Evolutionary conservation across 2,888 invertebrate genomes (phyloP).

Genomic region (Andrena bucephala): DNA sequence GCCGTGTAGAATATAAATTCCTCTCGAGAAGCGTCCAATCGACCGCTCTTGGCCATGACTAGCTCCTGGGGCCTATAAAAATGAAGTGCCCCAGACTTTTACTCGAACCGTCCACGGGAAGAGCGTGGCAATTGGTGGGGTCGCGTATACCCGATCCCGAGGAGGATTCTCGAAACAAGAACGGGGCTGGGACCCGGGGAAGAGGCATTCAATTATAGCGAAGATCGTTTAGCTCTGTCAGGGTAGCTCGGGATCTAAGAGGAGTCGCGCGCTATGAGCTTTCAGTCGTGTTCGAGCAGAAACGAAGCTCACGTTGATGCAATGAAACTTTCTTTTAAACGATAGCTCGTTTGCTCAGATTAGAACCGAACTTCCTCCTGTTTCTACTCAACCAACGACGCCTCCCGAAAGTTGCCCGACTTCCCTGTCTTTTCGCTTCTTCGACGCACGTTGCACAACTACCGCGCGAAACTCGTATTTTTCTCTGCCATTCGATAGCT

Average conservation of each 20-base stretch:
- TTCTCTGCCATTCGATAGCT: neutral
- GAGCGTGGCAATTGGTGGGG: slow-evolving; percentile 8
- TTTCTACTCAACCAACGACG: slow-evolving; percentile 4
- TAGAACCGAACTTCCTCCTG: neutral
- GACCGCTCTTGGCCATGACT: neutral
- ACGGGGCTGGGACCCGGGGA: slow-evolving; percentile 27
- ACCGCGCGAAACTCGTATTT: neutral
- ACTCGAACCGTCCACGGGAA: slow-evolving; percentile 1
- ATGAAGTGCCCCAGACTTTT: slow-evolving; percentile 3
- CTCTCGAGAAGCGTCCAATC: neutral
- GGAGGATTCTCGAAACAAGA: slow-evolving; percentile 28
- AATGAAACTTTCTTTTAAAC: slow-evolving; percentile 37
- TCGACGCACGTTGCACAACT: neutral
- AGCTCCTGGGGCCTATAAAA: neutral
- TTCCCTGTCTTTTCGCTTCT: neutral
- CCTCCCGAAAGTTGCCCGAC: neutral
- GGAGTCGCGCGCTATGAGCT: slow-evolving; percentile 24
- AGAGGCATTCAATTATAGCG: slow-evolving; percentile 45
- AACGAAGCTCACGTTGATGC: slow-evolving; percentile 31
- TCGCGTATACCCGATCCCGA: neutral
- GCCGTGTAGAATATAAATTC: neutral
- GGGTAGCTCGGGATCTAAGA: slow-evolving; percentile 37
- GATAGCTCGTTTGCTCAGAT: neutral
- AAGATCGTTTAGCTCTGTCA: slow-evolving; percentile 29
- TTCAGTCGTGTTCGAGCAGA: slow-evolving; percentile 20